Conservation (phyloP, 2,113 vertebrate species). For the Rhinolophus sinicus region DNA sequence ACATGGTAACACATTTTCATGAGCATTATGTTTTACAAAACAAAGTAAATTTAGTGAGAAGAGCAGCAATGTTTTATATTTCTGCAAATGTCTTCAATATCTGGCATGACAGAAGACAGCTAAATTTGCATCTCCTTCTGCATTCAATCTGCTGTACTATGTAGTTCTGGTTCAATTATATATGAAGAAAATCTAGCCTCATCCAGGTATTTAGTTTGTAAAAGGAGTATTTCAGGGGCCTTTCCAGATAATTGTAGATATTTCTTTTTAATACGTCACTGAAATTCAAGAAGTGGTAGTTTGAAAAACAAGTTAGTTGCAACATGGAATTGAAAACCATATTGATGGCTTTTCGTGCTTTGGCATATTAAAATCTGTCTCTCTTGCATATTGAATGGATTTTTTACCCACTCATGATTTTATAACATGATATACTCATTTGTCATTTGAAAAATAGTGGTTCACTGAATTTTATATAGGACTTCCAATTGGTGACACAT, state of each 20-base stretch:
- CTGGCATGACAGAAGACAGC: background rate
- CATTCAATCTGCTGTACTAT: background rate
- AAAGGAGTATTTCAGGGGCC: background rate
- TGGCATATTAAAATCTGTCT: constrained; percentile 12
- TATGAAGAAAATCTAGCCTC: background rate
- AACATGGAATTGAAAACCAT: background rate
- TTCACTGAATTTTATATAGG: background rate
- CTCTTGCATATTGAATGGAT: constrained; percentile 10
- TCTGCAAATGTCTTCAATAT: background rate
- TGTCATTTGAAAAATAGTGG: constrained; percentile 33
- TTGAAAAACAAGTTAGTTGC: background rate
- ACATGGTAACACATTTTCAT: background rate
- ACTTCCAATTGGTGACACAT: background rate
- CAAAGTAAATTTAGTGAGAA: background rate
- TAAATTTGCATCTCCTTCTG: background rate
- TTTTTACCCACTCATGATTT: background rate
- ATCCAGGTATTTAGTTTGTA: background rate
- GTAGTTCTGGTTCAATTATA: background rate
- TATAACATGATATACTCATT: background rate
- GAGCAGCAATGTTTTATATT: background rate
- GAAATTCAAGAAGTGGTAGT: constrained; percentile 8
- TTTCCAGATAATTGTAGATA: constrained; percentile 15
- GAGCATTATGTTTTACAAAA: constrained; percentile 23
- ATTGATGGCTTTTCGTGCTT: background rate
- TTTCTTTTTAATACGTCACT: background rate